Base-by-base conservation (phyloP, 2,113 vertebrate genomes). In the Dolichotis patagonum region DNA sequence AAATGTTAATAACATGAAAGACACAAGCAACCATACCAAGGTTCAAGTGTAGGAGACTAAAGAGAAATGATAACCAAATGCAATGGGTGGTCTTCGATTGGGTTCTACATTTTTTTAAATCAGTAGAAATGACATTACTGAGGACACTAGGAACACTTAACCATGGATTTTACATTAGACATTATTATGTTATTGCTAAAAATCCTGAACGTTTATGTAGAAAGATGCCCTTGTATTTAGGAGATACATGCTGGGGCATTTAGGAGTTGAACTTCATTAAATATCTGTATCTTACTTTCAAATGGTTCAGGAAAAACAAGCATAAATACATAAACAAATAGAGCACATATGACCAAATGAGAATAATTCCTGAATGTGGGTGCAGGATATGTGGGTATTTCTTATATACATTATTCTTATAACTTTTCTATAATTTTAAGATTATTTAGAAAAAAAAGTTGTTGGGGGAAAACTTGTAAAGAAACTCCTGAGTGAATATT, bases 401-500 rank as follows among this genome's bases (percentile, higher is more conserved):
- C 75, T 87, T 78, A 46, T 1, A 62, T 73, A n/a, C 0, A 52
- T 38, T 35, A 85, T 75, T 85, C 65, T 65, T 92, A 0, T 24
- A 78, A 54, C 26, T 78, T 54, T 83, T 92, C n/a, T 65, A 1
- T 63, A 81, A 56, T 8, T 65, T 69, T 88, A 49, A 85, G 93
- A 80, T 38, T 78, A 41, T 49, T 81, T 60, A 65, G 90, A 85
- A 77, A 43, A 87, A 87, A 85, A 92, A 80, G 5, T n/a, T 69
- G 20, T 24, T n/a, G n/a, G 0, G 20, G 3, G 5, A 10, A 38
- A 24, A 67, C 26, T 91, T 54, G 1, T 56, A 92, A 86, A 95
- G 67, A 90, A 87, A 96, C 5, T 87, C 28, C 69, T 82, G 38
- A 88, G 75, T 63, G 93, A 88, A 69, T 12, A 62, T 83, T 92